A percentile compares a stretch with the other conserved stretches of the same genome.
Evolutionary conservation across 2,113 vertebrate species (phyloP).

Genomic region (Petroica traversi): DNA sequence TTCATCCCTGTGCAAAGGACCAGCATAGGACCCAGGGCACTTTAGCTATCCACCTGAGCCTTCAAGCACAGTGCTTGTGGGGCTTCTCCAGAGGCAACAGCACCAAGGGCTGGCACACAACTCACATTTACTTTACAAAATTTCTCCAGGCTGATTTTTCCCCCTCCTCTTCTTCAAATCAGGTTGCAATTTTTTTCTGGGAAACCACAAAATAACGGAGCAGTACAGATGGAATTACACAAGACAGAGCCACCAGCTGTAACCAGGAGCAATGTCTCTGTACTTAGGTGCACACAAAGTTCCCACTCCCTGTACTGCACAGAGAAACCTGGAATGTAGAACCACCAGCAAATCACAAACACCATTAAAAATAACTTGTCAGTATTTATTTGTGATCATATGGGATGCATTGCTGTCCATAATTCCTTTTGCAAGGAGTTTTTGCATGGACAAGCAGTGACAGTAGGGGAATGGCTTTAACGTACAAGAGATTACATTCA

Average conservation of each 20-base stretch:
- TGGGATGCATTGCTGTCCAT: fast-evolving
- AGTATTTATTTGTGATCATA: background rate
- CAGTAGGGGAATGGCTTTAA: too few species aligned
- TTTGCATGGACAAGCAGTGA: background rate
- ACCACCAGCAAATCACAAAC: background rate
- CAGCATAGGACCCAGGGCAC: background rate
- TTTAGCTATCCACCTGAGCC: background rate
- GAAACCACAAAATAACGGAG: background rate
- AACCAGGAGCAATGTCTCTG: background rate
- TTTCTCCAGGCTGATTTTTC: background rate
- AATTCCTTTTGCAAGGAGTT: background rate
- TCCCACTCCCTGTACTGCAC: background rate
- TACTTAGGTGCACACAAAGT: fast-evolving
- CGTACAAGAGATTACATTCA: background rate
- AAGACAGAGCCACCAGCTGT: background rate
- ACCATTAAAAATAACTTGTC: background rate
- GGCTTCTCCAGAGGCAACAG: background rate
- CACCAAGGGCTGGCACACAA: background rate
- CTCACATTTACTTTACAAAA: background rate
- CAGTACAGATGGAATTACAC: background rate
- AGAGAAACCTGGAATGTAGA: background rate
- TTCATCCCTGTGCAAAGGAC: background rate
- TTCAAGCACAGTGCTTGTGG: fast-evolving
- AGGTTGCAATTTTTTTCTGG: background rate
- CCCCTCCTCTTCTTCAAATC: background rate